Base-by-base conservation (phyloP, 2,113 vertebrate genomes). In the Kryptolebias marmoratus region DNA sequence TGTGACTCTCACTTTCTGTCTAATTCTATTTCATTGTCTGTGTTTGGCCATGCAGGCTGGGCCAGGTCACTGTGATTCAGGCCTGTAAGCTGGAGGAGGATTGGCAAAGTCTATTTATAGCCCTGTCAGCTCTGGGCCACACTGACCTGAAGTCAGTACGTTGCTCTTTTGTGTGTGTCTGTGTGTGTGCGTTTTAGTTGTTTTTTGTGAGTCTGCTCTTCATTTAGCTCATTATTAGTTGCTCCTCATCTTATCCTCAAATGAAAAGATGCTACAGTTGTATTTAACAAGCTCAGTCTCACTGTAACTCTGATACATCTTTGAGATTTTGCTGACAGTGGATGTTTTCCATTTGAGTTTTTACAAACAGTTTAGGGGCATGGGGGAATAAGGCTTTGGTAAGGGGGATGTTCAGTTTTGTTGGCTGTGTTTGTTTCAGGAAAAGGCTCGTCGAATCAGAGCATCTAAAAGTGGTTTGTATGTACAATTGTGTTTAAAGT, bases 21-120 rank as follows among this genome's bases (percentile, higher is more conserved):
- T 75, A 70, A 64, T 74, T 81, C 49, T 73, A 70, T 70, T 47
- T 70, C 62, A 55, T 30, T 52, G 28, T 61, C 68, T 56, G 32
- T 65, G 71, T 62, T 66, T 14, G 55, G 63, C 71, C 77, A 77
- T 66, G 73, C 60, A 45, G 86, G 68, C 44, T 6, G 27, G 63
- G 54, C 67, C 65, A 32, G 82, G 84, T 85, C 77, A 82, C 50
- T 65, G 66, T 82, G 73, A 87, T 80, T 78, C 80, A 84, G 79
- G 71, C 67, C 82, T 78, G 74, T 88, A 89, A 88, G 88, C 87
- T 50, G 72, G 75, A 76, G 83, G 85, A 86, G 82, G 88, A 89
- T 88, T 89, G 79, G 68, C 69, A 44, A 12, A 13, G 36, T 89
- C 87, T 91, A 90, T 90, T 90, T 87, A 79, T 90, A 90, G 84